Percentiles rank a stretch among this genome's conserved stretches.
Conservation (phyloP, 2,888 invertebrate genomes). For the Pilophorus perplexus region DNA sequence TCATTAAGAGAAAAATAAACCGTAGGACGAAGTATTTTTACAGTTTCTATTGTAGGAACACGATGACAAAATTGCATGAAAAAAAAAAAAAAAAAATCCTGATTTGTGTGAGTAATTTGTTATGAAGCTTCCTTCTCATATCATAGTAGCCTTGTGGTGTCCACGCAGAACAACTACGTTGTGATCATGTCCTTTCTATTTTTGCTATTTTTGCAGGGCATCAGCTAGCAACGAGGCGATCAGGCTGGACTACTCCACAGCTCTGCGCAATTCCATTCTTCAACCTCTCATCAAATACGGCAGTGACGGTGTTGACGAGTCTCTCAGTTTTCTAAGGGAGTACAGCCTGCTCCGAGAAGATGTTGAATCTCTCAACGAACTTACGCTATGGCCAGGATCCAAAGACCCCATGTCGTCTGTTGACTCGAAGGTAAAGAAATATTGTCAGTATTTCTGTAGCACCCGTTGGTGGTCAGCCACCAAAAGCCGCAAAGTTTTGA, state of each 20-base stretch:
- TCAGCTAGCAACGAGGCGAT: slow-evolving; percentile 79
- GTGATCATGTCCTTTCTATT: not conserved
- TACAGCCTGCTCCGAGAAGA: slow-evolving; percentile 90
- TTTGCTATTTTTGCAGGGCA: slow-evolving; percentile 56
- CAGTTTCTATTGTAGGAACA: too few relatives aligned
- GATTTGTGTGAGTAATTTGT: too few relatives aligned
- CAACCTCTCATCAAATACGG: slow-evolving; percentile 71
- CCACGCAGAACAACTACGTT: not conserved
- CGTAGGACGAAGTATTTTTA: too few relatives aligned
- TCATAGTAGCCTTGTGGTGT: too few relatives aligned
- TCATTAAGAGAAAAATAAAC: too few relatives aligned
- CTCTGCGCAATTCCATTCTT: slow-evolving; percentile 71
- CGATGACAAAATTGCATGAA: too few relatives aligned
- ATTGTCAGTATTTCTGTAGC: too few relatives aligned
- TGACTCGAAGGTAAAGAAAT: slow-evolving; percentile 63
- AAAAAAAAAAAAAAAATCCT: too few relatives aligned
- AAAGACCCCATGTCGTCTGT: slow-evolving; percentile 74
- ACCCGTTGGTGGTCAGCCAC: too few relatives aligned
- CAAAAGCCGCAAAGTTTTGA: too few relatives aligned
- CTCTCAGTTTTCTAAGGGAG: slow-evolving; percentile 71
- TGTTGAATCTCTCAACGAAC: slow-evolving; percentile 80
- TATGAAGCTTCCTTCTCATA: too few relatives aligned
- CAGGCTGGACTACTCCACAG: slow-evolving; percentile 82
- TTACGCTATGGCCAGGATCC: slow-evolving; percentile 78
- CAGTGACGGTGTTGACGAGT: slow-evolving; percentile 66